phyloP scores from a whole-genome alignment of 2,888 invertebrate species.

The Hypselothyrea guttata region DNA sequence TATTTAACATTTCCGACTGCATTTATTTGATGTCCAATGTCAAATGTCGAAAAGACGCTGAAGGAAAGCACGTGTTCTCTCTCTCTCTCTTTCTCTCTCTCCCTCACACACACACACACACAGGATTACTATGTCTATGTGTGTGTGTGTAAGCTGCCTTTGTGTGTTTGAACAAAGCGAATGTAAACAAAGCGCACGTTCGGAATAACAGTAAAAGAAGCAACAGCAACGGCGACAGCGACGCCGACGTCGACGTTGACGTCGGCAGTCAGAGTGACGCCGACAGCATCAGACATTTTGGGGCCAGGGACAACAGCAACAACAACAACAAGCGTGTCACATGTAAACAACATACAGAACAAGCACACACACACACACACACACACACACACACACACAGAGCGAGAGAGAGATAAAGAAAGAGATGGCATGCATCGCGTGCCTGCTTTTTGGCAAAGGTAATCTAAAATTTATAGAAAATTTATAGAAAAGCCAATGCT shows the following conservation, averaged over 20 bases:
- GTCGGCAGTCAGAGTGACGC: conserved; percentile 29
- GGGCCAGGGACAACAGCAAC: conserved; percentile 67
- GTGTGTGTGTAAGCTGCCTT: conserved; percentile 40
- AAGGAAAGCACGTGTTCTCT: conserved; percentile 25
- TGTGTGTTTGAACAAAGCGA: conserved; percentile 69
- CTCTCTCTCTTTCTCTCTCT: background rate
- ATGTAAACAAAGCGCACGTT: conserved; percentile 64
- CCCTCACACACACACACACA: background rate
- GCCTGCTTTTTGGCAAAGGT: conserved; percentile 50
- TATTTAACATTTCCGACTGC: no score
- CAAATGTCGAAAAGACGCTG: conserved; percentile 36
- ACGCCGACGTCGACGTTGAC: conserved; percentile 12
- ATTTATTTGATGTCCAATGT: conserved; percentile 4
- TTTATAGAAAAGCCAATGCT: conserved; percentile 60
- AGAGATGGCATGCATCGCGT: no score
- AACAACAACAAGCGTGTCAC: conserved; percentile 54
- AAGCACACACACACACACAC: conserved; percentile 14
- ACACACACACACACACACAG: conserved; percentile 10
- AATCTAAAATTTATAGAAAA: conserved; percentile 71
- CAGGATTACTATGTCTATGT: conserved; percentile 1
- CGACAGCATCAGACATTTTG: conserved; percentile 61
- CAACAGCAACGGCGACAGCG: conserved; percentile 12
- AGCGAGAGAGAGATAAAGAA: no score
- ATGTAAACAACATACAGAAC: conserved; percentile 64
- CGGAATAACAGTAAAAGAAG: conserved; percentile 19